Base-by-base conservation (phyloP, 2,888 invertebrate species). In the Siphlonurus alternatus region DNA sequence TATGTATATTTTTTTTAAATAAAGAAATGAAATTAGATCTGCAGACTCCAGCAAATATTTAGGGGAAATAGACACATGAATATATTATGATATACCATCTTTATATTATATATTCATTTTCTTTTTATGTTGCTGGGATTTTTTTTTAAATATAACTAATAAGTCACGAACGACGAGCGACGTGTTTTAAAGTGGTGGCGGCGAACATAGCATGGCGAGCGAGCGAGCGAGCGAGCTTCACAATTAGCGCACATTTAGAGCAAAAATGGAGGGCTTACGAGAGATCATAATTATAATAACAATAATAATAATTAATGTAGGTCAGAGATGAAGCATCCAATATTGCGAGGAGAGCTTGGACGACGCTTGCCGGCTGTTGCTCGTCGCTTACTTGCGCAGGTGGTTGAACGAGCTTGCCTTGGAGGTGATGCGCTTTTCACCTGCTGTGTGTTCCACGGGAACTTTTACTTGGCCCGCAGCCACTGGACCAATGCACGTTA, bases 401-500 rank as follows among this genome's bases (percentile, higher is more conserved):
- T 60, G 25, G 5, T 54, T 60, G 53, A 64, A 64, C 23, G 64
- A 60, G 15, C 61, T 61, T 20, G 61, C 61, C 53, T 64, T 64
- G 10, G 53, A 51, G 15, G 88, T 88, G 67, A 89, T 83, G 69
- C 89, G 81, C 72, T 89, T 90, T 71, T 90, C 89, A 1, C 89
- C 89, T 62, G 88, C 87, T 2, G 89, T 89, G 73, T 89, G 88
- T 71, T 89, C 86, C 0, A 89, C 83, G 65, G 79, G 80, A 64
- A 77, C 79, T 69, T 83, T 83, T 64, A 89, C 82, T 74, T 88
- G 88, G 71, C 89, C 89, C 1, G 85, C 83, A 5, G 89, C 89
- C 0, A 91, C 89, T 0, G 88, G 88, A 0, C 90, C 92, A 72
- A 93, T 88, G 80, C 93, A 93, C 22, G 89, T 87, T 61, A 91